Percentiles rank a stretch among this genome's conserved stretches.
Conservation (phyloP, 2,888 invertebrate genomes). For the Notocelia uddmanniana region DNA sequence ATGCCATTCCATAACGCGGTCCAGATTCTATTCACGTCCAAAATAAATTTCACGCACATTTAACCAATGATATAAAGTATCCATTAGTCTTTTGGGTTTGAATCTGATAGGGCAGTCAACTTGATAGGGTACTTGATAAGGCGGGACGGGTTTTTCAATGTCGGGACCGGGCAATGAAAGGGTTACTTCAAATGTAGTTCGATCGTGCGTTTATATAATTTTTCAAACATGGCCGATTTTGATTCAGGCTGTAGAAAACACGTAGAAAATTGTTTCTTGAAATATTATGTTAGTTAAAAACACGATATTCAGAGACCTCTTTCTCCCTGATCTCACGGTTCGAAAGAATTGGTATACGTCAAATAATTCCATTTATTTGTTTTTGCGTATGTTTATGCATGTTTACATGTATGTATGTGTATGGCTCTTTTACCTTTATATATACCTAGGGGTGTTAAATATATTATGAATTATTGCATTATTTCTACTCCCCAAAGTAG, state of each 20-base stretch:
- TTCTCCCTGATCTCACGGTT: too few species aligned
- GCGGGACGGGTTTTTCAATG: constrained; percentile 20
- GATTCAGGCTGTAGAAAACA: not conserved
- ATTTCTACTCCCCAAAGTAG: too few species aligned
- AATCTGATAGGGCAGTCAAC: constrained; percentile 20
- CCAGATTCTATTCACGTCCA: constrained; percentile 28
- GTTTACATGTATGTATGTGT: too few species aligned
- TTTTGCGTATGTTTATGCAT: too few species aligned
- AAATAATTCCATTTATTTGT: too few species aligned
- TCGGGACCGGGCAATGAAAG: not conserved
- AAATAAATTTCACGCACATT: constrained; percentile 35
- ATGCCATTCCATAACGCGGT: not conserved
- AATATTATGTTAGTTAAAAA: not conserved
- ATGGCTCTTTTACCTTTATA: too few species aligned
- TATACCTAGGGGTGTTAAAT: too few species aligned
- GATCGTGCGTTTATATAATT: not conserved
- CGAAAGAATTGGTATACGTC: too few species aligned
- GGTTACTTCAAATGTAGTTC: constrained; percentile 1
- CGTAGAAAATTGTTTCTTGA: too few species aligned
- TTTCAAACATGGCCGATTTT: not conserved
- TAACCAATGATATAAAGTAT: constrained; percentile 37
- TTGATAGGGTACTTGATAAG: constrained; percentile 34
- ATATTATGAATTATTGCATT: too few species aligned
- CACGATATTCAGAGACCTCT: too few species aligned
- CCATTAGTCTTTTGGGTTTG: constrained; percentile 42